Evolutionary conservation across 2,888 invertebrate genomes (phyloP).

Genomic region (Pyrocoelia pectoralis): DNA sequence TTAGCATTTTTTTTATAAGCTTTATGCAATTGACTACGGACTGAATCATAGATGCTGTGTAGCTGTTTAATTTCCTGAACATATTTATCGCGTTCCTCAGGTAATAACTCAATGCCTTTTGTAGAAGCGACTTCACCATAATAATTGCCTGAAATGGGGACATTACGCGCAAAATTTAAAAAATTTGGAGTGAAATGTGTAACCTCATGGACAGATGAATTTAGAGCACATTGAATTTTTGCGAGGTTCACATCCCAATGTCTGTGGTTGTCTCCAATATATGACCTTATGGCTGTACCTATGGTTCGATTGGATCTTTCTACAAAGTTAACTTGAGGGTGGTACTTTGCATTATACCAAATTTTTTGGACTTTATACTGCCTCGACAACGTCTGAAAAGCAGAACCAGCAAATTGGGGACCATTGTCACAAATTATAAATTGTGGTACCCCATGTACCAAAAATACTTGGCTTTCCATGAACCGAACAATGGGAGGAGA

Average conservation of each 20-base stretch:
- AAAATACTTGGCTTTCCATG: constrained; percentile 27
- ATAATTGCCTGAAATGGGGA: constrained; percentile 3
- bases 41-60: no score
- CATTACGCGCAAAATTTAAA: constrained; percentile 22
- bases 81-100: no score
- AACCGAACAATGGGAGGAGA: neutral
- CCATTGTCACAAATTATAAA: constrained; percentile 32
- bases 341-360: constrained; percentile 18
- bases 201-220: neutral
- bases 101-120: no score
- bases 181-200: constrained; percentile 11
- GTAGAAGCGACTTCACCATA: neutral
- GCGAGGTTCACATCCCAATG: neutral
- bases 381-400: constrained; percentile 12
- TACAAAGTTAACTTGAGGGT: constrained; percentile 22
- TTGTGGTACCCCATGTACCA: constrained; percentile 30
- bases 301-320: constrained; percentile 23
- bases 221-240: neutral
- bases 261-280: constrained; percentile 38
- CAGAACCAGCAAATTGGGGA: constrained; percentile 19
- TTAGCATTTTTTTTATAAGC: no score
- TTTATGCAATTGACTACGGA: no score
- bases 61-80: no score
- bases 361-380: constrained; percentile 21
- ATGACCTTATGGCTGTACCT: constrained; percentile 39